A percentile compares a stretch with the other conserved stretches of the same genome.
These are phyloP conservation scores for Edolisoma coerulescens DNA, from an alignment of 2,113 vertebrate species.

Conservation along the genomic window DNA sequence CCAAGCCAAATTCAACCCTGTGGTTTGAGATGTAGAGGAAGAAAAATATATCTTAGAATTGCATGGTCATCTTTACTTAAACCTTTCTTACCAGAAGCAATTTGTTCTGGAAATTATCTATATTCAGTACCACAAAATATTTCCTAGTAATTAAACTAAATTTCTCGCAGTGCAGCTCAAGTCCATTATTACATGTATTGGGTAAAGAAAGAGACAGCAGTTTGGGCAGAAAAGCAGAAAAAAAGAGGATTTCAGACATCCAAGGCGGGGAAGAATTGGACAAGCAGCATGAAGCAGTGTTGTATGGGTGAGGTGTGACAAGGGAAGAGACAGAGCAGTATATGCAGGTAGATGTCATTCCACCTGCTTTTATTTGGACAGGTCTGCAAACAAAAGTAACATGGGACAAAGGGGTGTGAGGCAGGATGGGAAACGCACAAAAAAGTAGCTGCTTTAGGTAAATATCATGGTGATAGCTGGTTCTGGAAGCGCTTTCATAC, in stretches of 20 bases:
- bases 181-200: neutral
- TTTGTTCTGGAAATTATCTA: neutral
- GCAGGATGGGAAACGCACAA: neutral
- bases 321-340: neutral
- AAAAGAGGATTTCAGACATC: neutral
- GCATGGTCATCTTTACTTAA: neutral
- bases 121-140: neutral
- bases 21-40: neutral
- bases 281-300: neutral
- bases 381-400: neutral
- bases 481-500: neutral
- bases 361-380: neutral
- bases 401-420: neutral
- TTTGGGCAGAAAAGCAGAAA: neutral
- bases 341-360: neutral
- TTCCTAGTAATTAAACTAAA: neutral
- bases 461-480: neutral
- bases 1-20: neutral
- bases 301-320: neutral
- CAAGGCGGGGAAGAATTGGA: neutral
- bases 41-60: neutral
- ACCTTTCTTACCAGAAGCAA: neutral
- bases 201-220: neutral
- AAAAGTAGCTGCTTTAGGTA: neutral
- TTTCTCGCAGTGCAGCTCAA: neutral